Evolutionary conservation across 1,140 invertebrate genomes (phyloP).

Genomic region (Goniozus legneri): DNA sequence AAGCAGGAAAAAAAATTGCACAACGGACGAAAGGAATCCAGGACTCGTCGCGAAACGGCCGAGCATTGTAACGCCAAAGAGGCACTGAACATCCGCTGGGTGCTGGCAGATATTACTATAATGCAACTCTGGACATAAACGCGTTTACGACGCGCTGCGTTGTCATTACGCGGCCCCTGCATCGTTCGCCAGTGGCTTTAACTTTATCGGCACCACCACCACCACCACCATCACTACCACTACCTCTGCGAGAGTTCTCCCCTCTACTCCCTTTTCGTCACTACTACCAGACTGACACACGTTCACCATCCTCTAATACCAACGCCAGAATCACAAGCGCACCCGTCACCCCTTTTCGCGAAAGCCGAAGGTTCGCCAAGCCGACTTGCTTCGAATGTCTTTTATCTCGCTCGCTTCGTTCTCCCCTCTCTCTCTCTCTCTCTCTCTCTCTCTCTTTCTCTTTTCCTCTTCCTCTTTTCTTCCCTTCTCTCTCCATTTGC

Average conservation of each 20-base stretch:
- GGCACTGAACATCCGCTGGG: slow-evolving; percentile 36
- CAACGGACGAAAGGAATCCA: slow-evolving; percentile 20
- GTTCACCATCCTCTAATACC: slow-evolving; percentile 33
- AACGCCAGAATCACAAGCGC: slow-evolving; percentile 20
- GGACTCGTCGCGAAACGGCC: slow-evolving; percentile 11
- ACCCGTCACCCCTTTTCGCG: slow-evolving; percentile 18
- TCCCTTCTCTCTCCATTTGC: slow-evolving; percentile 11
- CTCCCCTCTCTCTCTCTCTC: neutral
- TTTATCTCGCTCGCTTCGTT: too few species aligned
- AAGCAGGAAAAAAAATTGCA: slow-evolving; percentile 7
- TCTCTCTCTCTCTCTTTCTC: neutral
- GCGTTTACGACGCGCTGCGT: slow-evolving; percentile 54
- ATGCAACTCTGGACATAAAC: slow-evolving; percentile 55
- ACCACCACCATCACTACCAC: slow-evolving; percentile 21
- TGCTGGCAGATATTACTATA: slow-evolving; percentile 51
- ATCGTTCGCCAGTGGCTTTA: slow-evolving; percentile 49
- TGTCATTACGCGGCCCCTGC: slow-evolving; percentile 52
- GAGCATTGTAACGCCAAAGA: slow-evolving; percentile 27
- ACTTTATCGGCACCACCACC: slow-evolving; percentile 49
- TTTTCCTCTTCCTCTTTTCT: neutral
- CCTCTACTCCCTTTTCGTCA: slow-evolving; percentile 26
- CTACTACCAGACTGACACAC: slow-evolving; percentile 23
- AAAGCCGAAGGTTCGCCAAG: too few species aligned
- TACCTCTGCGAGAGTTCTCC: too few species aligned
- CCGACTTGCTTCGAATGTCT: slow-evolving; percentile 8